Base-by-base conservation (phyloP, 2,797 vertebrate genomes). In the Neosalanx taihuensis region DNA sequence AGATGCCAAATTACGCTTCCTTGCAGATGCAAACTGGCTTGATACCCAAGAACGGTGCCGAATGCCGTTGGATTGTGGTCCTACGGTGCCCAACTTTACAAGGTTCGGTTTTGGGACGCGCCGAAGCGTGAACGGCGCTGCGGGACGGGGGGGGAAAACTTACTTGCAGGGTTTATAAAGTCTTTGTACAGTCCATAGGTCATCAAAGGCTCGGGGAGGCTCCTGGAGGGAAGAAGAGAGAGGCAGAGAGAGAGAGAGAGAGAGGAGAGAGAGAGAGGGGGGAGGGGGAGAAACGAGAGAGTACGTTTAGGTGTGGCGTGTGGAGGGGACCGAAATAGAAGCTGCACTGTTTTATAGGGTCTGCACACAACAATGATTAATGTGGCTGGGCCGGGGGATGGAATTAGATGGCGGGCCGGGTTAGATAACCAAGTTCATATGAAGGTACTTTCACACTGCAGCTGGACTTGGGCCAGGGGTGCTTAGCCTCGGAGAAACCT, bases 191-290 rank as follows among this genome's bases (percentile, higher is more conserved):
- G 91, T 81, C 94, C 94, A 0, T 98, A 97, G 53, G 97, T 99
- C 97, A 99, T 99, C 86, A 99, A 85, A 0, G 97, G 97, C 83
- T 99, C 97, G 57, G 97, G 95, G 84, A 99, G 96, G 87, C 94
- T 98, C 91, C 97, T 99, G 86, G 37, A 90, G 87, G 79, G 64
- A 84, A 46, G 81, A 83, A 62, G 20, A 61, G 33, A 29, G n/a
- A 69, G 56, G 29, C 5, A 30, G 9, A 46, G 33, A 46, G n/a
- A 30, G 37, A 20, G 13, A 64, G 64, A 15, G 46, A 49, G 46
- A 49, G 46, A 10, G 46, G 51, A 18, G 13, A 53, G 1, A 53
- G 51, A 7, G 51, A 17, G 1, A 53, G 51, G 18, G 51, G 18
- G 2, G n/a, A 53, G 51, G 18, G 46, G 10, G 46, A 49, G 46